Evolutionary conservation across 37 sponge, comb jelly and placozoan species (phyloP).

Genomic region (Agelas oroides): DNA sequence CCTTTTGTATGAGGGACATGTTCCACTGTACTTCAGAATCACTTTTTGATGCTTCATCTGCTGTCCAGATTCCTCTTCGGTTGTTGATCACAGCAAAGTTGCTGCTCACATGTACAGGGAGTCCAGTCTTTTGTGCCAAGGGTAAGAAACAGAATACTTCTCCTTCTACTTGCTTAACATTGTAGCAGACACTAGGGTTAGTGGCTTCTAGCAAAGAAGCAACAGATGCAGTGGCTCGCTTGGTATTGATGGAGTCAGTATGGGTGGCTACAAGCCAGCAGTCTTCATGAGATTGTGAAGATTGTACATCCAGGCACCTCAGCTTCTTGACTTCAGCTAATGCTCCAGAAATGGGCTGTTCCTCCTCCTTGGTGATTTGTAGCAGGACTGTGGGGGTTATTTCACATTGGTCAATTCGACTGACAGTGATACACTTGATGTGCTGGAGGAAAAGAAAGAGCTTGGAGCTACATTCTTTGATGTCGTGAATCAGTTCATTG

Average conservation of each 20-base stretch:
- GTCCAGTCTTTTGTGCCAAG: slow-evolving; percentile 24
- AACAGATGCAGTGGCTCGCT: slow-evolving; percentile 15
- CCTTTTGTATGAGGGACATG: slow-evolving; percentile 33
- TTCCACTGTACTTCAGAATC: slow-evolving; percentile 45
- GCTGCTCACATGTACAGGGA: slow-evolving; percentile 64
- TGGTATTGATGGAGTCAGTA: background rate
- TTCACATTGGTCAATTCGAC: slow-evolving; percentile 1
- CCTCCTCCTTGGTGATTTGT: slow-evolving; percentile 3
- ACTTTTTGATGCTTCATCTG: background rate
- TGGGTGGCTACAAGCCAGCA: slow-evolving; percentile 4
- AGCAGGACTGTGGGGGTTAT: background rate
- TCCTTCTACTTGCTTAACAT: slow-evolving; percentile 7
- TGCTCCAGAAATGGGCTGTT: slow-evolving; percentile 35
- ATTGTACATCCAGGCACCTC: background rate
- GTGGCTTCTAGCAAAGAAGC: background rate
- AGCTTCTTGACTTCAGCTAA: background rate
- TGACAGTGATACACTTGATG: slow-evolving; percentile 25
- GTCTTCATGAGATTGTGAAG: background rate
- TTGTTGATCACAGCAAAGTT: slow-evolving; percentile 65
- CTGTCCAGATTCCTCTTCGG: slow-evolving; percentile 53
- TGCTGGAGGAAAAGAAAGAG: slow-evolving; percentile 43
- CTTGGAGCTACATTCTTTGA: slow-evolving; percentile 23
- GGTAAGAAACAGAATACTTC: slow-evolving; percentile 56
- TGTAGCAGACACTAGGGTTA: background rate
- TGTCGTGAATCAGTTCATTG: slow-evolving; percentile 7